Conservation (phyloP, 2,797 vertebrate genomes). For the Sorex maritimensis region DNA sequence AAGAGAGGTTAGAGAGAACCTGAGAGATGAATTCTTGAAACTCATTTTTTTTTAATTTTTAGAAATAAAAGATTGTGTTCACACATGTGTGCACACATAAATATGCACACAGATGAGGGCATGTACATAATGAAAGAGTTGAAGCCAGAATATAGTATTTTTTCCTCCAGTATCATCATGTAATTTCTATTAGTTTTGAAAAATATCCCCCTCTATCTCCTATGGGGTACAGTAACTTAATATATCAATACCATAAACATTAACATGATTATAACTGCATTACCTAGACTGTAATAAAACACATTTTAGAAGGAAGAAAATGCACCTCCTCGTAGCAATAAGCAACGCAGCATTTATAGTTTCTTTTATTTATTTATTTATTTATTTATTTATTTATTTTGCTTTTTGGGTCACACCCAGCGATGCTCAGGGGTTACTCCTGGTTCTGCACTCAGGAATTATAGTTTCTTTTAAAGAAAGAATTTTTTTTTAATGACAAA, state of each 20-base stretch:
- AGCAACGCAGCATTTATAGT: background rate
- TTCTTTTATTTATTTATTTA: background rate
- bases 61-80: slow-evolving; percentile 27
- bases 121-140: background rate
- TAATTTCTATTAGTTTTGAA: slow-evolving; percentile 44
- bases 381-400: too few species aligned
- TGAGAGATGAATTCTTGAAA: background rate
- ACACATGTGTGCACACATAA: too few species aligned
- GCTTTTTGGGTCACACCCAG: too few species aligned
- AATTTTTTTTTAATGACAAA: background rate
- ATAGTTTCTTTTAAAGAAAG: slow-evolving; percentile 1
- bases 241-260: too few species aligned
- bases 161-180: background rate
- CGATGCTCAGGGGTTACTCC: too few species aligned
- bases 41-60: background rate
- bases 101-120: background rate
- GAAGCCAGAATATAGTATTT: slow-evolving; percentile 30
- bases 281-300: too few species aligned
- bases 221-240: background rate
- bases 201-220: background rate
- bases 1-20: slow-evolving; percentile 17
- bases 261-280: too few species aligned
- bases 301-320: too few species aligned
- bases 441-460: background rate
- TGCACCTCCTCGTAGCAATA: background rate